Conservation (phyloP, 2,797 vertebrate species). For the Esox masquinongy region DNA sequence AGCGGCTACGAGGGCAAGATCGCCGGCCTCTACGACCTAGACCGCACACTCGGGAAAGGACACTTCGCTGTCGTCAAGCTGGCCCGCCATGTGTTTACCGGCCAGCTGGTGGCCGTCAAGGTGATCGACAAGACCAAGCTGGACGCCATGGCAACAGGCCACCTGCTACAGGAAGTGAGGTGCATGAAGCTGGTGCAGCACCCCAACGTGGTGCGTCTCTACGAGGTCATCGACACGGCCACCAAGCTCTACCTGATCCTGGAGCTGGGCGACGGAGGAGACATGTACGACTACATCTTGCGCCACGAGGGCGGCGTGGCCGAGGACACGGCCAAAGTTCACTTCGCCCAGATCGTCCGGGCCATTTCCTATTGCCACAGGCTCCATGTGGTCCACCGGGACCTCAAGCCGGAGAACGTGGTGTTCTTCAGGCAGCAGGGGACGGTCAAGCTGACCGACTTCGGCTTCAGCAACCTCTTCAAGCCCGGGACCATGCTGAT, state of each 20-base stretch:
- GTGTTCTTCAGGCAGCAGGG: conserved; percentile 88
- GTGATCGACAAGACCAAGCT: conserved; percentile 91
- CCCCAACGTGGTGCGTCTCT: conserved; percentile 88
- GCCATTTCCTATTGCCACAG: conserved; percentile 88
- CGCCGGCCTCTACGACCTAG: conserved; percentile 84
- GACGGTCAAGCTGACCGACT: conserved; percentile 87
- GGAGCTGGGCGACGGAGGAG: conserved; percentile 87
- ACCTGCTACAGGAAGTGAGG: conserved; percentile 87
- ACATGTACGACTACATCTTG: conserved; percentile 90
- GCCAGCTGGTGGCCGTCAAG: conserved; percentile 87
- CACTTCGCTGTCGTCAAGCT: conserved; percentile 88
- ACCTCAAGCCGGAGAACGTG: conserved; percentile 90
- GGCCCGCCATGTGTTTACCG: conserved; percentile 82
- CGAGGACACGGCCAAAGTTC: conserved; percentile 79
- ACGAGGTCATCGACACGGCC: conserved; percentile 88
- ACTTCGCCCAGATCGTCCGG: conserved; percentile 84
- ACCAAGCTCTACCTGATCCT: conserved; percentile 88
- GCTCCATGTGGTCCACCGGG: conserved; percentile 86
- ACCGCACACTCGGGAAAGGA: conserved; percentile 84
- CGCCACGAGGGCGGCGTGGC: conserved; percentile 82
- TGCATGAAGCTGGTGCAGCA: conserved; percentile 91
- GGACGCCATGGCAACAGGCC: conserved; percentile 77
- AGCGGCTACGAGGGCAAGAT: conserved; percentile 71
- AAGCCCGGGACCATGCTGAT: conserved; percentile 86
- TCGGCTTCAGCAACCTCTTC: conserved; percentile 88